Evolutionary conservation across 2,797 vertebrate genomes (phyloP).

Genomic region (Chiroxiphia lanceolata): DNA sequence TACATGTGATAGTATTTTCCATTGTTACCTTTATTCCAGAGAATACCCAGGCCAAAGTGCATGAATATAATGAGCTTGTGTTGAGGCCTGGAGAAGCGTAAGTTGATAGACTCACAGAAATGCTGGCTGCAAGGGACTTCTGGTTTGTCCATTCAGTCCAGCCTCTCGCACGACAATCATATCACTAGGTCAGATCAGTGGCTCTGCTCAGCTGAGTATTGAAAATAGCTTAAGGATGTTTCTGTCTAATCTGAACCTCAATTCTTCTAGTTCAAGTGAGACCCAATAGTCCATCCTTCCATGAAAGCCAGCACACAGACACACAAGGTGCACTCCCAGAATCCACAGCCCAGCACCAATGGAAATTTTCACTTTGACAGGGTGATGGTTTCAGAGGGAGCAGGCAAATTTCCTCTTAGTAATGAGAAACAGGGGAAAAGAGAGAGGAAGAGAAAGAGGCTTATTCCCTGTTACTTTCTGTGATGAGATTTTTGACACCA

Average conservation of each 20-base stretch:
- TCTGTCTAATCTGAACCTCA: not conserved
- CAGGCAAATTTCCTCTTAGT: slow-evolving; percentile 20
- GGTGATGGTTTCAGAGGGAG: not conserved
- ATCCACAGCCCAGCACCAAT: not conserved
- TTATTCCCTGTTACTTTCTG: not conserved
- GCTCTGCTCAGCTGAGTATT: not conserved
- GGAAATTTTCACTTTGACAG: slow-evolving; percentile 20
- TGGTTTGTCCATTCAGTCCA: not conserved
- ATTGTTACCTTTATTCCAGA: not conserved
- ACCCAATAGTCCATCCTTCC: not conserved
- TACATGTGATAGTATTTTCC: not conserved
- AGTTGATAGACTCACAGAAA: not conserved
- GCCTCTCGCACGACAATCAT: not conserved
- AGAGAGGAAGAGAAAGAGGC: not conserved
- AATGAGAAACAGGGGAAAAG: slow-evolving; percentile 17
- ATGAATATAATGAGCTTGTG: not conserved
- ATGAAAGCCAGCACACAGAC: not conserved
- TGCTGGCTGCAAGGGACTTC: not conserved
- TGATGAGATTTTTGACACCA: not conserved
- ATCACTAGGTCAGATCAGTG: not conserved
- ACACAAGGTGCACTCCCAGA: not conserved
- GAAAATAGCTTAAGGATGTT: not conserved
- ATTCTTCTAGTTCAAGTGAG: not conserved
- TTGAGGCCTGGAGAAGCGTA: not conserved
- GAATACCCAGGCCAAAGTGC: not conserved